Evolutionary conservation across 2,113 vertebrate species (phyloP).

Genomic region (Sterrhoptilus dennistouni): DNA sequence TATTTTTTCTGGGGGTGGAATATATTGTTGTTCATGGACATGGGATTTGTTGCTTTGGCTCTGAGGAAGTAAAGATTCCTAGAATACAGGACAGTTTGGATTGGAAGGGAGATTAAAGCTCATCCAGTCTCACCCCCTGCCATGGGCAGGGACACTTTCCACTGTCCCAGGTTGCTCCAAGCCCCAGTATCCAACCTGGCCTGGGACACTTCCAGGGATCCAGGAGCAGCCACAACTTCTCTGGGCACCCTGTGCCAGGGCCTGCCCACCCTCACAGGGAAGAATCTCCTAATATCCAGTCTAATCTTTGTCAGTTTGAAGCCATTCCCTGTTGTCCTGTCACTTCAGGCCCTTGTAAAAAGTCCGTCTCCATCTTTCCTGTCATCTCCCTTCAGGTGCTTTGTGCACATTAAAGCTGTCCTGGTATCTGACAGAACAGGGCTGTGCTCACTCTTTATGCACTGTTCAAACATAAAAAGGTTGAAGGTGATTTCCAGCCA

Average conservation of each 20-base stretch:
- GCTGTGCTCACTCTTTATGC: not conserved
- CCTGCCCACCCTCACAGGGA: rapidly evolving
- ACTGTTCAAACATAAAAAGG: not conserved
- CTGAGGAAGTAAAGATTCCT: not conserved
- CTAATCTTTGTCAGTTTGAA: not conserved
- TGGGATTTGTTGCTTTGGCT: not conserved
- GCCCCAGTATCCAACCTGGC: rapidly evolving
- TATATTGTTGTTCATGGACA: rapidly evolving
- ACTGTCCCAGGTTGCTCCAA: not conserved
- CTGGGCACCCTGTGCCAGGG: not conserved
- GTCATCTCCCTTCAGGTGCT: not conserved
- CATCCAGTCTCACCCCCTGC: not conserved
- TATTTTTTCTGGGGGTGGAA: rapidly evolving
- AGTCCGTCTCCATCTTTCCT: not conserved
- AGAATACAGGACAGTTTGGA: not conserved
- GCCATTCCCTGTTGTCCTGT: not conserved
- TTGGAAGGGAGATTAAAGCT: not conserved
- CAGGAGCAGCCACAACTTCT: not conserved
- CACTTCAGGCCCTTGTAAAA: not conserved
- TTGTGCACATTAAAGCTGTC: not conserved
- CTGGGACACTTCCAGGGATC: not conserved
- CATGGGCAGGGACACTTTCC: not conserved
- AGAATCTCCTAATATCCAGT: not conserved
- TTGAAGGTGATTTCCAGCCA: not conserved
- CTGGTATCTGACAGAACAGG: not conserved